A percentile compares a stretch with the other conserved stretches of the same genome.
These are phyloP conservation scores for Chionomys nivalis DNA, from an alignment of 2,113 vertebrate genomes.

Conservation along the genomic window DNA sequence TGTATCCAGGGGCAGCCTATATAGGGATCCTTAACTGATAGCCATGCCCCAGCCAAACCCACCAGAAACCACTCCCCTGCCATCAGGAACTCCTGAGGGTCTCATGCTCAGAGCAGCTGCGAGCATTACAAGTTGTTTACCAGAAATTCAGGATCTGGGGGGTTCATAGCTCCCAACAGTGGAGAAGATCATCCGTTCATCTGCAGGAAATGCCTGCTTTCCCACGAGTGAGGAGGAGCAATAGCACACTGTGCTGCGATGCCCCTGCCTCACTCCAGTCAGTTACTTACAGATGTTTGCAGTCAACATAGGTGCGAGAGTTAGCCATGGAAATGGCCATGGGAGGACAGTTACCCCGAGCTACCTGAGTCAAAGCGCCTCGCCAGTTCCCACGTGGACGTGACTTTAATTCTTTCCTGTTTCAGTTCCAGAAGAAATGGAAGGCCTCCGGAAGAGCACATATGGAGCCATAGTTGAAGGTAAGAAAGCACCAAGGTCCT, in stretches of 20 bases:
- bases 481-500: not conserved
- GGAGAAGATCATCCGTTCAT: not conserved
- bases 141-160: no score
- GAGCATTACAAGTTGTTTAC: no score
- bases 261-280: not conserved
- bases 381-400: not conserved
- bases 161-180: no score
- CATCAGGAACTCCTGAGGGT: no score
- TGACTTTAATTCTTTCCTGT: not conserved
- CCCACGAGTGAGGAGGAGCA: not conserved
- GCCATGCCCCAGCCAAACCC: no score
- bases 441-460: not conserved
- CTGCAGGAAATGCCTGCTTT: not conserved
- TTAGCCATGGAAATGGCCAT: not conserved
- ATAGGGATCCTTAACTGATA: no score
- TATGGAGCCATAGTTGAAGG: conserved; percentile 2
- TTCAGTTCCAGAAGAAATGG: conserved; percentile 61
- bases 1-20: no score
- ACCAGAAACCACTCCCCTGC: no score
- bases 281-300: not conserved
- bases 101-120: no score
- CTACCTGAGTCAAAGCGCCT: not conserved
- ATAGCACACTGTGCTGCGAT: accelerated
- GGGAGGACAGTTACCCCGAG: not conserved
- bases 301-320: not conserved